Conservation (phyloP, 2,888 invertebrate genomes). For the Acanthacorydalis orientalis region DNA sequence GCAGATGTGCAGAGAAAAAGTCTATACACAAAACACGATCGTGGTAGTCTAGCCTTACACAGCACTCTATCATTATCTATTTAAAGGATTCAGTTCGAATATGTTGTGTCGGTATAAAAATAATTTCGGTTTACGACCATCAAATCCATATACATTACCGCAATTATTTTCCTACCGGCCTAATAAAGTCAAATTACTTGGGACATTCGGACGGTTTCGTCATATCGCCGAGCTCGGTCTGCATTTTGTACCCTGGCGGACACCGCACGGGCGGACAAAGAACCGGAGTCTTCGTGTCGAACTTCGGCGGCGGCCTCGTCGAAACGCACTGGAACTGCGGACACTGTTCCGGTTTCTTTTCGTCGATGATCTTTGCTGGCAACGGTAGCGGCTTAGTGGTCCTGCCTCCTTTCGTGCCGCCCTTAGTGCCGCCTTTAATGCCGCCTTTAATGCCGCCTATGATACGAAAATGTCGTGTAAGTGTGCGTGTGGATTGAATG, state of each 20-base stretch:
- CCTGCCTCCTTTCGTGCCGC: conserved; percentile 19
- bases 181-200: conserved; percentile 28
- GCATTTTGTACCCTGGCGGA: conserved; percentile 39
- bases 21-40: too few species aligned
- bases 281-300: conserved; percentile 17
- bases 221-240: conserved; percentile 25
- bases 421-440: conserved; percentile 15
- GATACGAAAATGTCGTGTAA: conserved; percentile 10
- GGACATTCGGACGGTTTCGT: conserved; percentile 29
- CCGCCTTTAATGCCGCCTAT: conserved; percentile 12
- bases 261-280: conserved; percentile 36
- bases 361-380: conserved; percentile 8
- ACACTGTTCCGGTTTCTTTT: conserved; percentile 22
- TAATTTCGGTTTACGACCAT: too few species aligned
- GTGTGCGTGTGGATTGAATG: neutral
- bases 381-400: conserved; percentile 1
- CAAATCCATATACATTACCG: too few species aligned
- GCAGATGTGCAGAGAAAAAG: too few species aligned
- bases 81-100: too few species aligned
- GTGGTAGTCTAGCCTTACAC: too few species aligned
- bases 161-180: conserved; percentile 2
- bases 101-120: too few species aligned
- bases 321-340: conserved; percentile 37
- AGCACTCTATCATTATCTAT: too few species aligned
- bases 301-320: conserved; percentile 27